Evolutionary conservation across 2,888 invertebrate genomes (phyloP), one percentile per base, ranked within the genome.

Genomic region (Morpho achilles): DNA sequence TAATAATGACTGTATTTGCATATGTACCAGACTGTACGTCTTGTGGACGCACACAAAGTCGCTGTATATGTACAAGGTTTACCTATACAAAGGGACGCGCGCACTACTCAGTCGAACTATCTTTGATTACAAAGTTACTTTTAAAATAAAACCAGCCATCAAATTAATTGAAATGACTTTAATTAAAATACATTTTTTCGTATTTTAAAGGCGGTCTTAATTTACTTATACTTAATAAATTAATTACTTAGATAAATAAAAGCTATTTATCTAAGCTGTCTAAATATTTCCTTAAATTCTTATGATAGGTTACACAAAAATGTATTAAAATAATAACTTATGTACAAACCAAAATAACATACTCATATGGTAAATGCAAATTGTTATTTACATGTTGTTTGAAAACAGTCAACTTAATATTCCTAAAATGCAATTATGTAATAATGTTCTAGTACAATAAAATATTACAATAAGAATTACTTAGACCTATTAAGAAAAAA

Each of bases 141-240:
- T 32, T 32, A 5, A 32, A 32, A 32, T 32, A 32, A 32, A 32
- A 32, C 32, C 0, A 32, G 32, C 16, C n/a, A 50, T 16, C 6
- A 40, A 9, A 8, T 39, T 50, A 50, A 49, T 49, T 57, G 7
- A 53, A 47, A 61, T 47, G 43, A 55, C 45, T 61, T 55, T 64
- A 58, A 62, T 64, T 60, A 56, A 58, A 58, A 55, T 56, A 60
- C 56, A 60, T 53, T 42, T 44, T 57, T 44, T 52, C 50, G 23
- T 53, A 56, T 58, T 47, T 58, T 58, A 59, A 53, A 67, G 65
- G 65, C 59, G 63, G 63, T 63, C 59, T 63, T 66, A 67, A 49
- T 49, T 48, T 48, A 56, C 57, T 53, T 57, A 56, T 57, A 56
- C 49, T 48, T 56, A 50, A 50, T n/a, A 5, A n/a, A n/a, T 46